Conservation (phyloP, 2,888 invertebrate genomes). For the Cheiracanthium punctorium region DNA sequence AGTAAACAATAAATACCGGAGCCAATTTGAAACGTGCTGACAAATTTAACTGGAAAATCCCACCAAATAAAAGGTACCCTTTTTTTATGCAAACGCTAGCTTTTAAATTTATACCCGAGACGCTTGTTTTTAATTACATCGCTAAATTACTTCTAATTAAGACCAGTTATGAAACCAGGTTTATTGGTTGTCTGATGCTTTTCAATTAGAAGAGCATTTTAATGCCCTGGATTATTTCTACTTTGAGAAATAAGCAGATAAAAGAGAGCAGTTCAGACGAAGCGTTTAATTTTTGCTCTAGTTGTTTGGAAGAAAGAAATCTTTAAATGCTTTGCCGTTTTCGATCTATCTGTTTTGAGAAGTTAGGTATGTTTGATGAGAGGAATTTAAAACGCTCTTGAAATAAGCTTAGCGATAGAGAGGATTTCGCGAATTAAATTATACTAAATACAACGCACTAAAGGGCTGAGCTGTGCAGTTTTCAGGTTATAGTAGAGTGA, state of each 20-base stretch:
- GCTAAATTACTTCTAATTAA: slow-evolving; percentile 69
- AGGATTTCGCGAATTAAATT: too few species aligned
- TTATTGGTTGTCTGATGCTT: slow-evolving; percentile 65
- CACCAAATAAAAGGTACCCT: neutral
- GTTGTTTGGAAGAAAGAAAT: slow-evolving; percentile 13
- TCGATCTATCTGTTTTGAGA: too few species aligned
- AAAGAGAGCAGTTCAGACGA: neutral
- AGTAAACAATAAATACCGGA: neutral
- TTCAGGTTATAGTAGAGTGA: too few species aligned
- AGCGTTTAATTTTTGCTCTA: slow-evolving; percentile 13
- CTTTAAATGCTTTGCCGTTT: too few species aligned
- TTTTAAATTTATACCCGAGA: slow-evolving; percentile 57
- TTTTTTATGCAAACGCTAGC: slow-evolving; percentile 9
- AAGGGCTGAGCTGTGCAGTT: too few species aligned
- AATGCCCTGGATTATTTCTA: slow-evolving; percentile 55
- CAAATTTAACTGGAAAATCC: neutral
- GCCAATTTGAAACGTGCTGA: neutral
- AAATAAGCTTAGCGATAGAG: too few species aligned
- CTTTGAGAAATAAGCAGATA: slow-evolving; percentile 22
- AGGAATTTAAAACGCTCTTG: too few species aligned
- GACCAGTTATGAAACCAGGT: slow-evolving; percentile 66
- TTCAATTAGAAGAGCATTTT: slow-evolving; percentile 60
- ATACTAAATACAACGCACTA: too few species aligned
- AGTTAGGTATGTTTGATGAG: too few species aligned
- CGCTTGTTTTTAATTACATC: slow-evolving; percentile 65